A percentile compares a stretch with the other conserved stretches of the same genome.
Conservation (phyloP, 2,888 invertebrate genomes). For the Dasysyrphus albostriatus region DNA sequence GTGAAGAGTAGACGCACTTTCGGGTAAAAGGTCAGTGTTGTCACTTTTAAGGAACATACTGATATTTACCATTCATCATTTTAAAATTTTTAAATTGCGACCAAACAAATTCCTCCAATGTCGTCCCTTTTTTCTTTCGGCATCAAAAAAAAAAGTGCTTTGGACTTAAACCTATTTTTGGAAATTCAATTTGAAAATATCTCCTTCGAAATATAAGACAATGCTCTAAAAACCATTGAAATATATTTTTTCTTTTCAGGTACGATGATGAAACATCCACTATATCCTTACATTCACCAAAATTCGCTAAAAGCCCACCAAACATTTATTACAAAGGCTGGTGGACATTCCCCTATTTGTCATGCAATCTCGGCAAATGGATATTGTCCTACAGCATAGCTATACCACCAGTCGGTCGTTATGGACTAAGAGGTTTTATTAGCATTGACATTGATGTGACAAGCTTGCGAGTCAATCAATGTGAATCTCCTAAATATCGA, state of each 20-base stretch:
- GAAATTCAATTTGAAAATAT: too few species aligned
- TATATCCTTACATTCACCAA: constrained; percentile 86
- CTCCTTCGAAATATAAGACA: too few species aligned
- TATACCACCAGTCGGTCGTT: constrained; percentile 85
- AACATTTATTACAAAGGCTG: constrained; percentile 88
- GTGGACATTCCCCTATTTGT: constrained; percentile 96
- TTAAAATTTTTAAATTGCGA: too few species aligned
- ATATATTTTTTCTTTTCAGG: constrained; percentile 82
- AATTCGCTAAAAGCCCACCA: constrained; percentile 87
- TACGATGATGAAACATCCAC: constrained; percentile 86
- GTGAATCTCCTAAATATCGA: constrained; percentile 85
- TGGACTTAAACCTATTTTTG: too few species aligned
- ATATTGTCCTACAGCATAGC: constrained; percentile 92
- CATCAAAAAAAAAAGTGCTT: too few species aligned
- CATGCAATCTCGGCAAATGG: constrained; percentile 92
- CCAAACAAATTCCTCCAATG: too few species aligned
- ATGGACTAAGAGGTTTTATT: constrained; percentile 86
- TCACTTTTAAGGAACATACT: too few species aligned
- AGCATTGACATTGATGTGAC: constrained; percentile 93
- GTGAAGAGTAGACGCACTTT: too few species aligned
- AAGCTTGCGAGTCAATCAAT: constrained; percentile 93
- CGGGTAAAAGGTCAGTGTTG: too few species aligned
- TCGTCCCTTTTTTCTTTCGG: too few species aligned
- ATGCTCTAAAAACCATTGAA: too few species aligned
- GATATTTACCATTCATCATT: too few species aligned